Evolutionary conservation across 2,888 invertebrate species (phyloP).

Genomic region (Drosophila demipolita): DNA sequence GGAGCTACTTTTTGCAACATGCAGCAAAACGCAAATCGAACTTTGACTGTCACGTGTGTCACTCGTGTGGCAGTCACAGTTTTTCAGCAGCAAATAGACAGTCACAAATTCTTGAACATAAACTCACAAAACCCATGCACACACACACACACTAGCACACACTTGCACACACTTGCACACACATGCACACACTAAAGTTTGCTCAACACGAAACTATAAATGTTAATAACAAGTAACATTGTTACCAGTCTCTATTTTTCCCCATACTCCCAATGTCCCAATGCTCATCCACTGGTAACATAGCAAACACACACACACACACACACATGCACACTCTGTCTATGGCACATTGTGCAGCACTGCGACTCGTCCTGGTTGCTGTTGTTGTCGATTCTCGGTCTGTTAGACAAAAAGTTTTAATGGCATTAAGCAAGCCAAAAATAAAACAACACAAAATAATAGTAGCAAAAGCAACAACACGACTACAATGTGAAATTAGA

Average conservation of each 20-base stretch:
- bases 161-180: conserved; percentile 1
- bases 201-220: conserved; percentile 75
- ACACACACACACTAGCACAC: conserved; percentile 34
- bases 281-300: conserved; percentile 38
- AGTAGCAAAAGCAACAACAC: conserved; percentile 23
- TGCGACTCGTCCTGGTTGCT: conserved; percentile 31
- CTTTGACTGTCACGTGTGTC: conserved; percentile 71
- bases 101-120: conserved; percentile 57
- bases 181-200: conserved; percentile 17
- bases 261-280: conserved; percentile 20
- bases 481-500: conserved; percentile 50
- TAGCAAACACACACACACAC: conserved; percentile 4
- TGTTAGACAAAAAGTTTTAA: conserved; percentile 78
- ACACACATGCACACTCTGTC: background rate
- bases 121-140: conserved; percentile 16
- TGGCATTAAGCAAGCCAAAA: conserved; percentile 67
- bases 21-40: conserved; percentile 45
- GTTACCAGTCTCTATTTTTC: conserved; percentile 42
- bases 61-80: conserved; percentile 5
- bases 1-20: conserved; percentile 35
- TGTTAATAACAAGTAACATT: conserved; percentile 73
- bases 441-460: conserved; percentile 57
- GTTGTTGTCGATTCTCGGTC: conserved; percentile 52
- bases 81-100: conserved; percentile 21
- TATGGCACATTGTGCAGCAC: conserved; percentile 26